Percentiles rank a stretch among this genome's conserved stretches.
phyloP scores from a whole-genome alignment of 2,888 invertebrate genomes.

The Synergus umbraculus region DNA sequence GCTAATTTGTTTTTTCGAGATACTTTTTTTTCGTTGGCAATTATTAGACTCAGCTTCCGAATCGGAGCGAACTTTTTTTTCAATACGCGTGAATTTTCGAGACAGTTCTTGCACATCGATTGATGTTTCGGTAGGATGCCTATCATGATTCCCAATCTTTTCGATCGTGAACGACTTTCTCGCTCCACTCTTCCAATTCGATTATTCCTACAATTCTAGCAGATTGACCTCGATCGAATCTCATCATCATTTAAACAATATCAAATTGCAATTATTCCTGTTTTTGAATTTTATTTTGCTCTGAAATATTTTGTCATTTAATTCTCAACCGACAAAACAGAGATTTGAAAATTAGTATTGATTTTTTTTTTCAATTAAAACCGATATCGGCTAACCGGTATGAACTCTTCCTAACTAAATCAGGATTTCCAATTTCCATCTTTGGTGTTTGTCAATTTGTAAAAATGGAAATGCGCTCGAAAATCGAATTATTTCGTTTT shows the following conservation, averaged over 20 bases:
- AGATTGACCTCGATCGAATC: slow-evolving; percentile 49
- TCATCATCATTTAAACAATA: background rate
- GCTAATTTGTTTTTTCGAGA: slow-evolving; percentile 16
- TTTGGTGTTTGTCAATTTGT: background rate
- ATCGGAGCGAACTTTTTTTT: slow-evolving; percentile 45
- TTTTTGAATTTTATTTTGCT: background rate
- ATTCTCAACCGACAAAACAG: background rate
- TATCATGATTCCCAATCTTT: slow-evolving; percentile 53
- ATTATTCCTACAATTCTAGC: slow-evolving; percentile 60
- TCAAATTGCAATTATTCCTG: background rate
- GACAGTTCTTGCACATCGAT: slow-evolving; percentile 47
- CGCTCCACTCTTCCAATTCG: slow-evolving; percentile 58
- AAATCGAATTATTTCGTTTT: slow-evolving; percentile 7
- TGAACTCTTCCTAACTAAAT: background rate
- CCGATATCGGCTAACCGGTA: background rate
- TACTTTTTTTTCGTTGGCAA: slow-evolving; percentile 38
- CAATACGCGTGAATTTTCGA: slow-evolving; percentile 48
- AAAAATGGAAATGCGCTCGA: background rate
- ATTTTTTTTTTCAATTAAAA: background rate
- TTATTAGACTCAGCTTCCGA: slow-evolving; percentile 26
- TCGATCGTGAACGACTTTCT: slow-evolving; percentile 64
- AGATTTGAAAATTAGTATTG: slow-evolving; percentile 2
- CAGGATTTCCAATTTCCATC: background rate
- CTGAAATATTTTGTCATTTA: background rate
- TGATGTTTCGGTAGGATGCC: slow-evolving; percentile 66